A percentile compares a stretch with the other conserved stretches of the same genome.
phyloP scores from a whole-genome alignment of 2,888 invertebrate species.

The Philaethria dido region DNA sequence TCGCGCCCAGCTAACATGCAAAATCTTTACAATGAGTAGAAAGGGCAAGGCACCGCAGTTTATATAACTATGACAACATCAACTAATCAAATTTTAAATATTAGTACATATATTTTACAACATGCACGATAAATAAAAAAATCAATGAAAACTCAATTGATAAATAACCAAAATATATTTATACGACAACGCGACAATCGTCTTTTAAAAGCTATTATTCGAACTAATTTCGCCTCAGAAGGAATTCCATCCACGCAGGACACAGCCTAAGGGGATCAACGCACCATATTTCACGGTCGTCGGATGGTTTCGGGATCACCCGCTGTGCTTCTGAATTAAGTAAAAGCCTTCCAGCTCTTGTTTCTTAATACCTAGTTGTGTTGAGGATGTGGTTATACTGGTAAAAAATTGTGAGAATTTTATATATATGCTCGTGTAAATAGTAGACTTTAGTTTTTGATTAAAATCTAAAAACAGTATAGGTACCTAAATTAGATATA shows the following conservation, averaged over 20 bases:
- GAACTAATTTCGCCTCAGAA: constrained; percentile 43
- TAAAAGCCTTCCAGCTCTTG: constrained; percentile 88
- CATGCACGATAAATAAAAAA: background rate
- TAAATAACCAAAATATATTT: constrained; percentile 12
- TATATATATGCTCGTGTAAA: background rate
- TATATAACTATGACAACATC: too few species aligned
- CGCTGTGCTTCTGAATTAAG: constrained; percentile 89
- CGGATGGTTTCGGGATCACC: constrained; percentile 84
- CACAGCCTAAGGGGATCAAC: constrained; percentile 71
- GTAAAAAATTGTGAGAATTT: constrained; percentile 10
- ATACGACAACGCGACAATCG: constrained; percentile 22
- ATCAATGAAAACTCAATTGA: background rate
- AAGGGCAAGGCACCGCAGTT: too few species aligned
- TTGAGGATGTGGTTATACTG: constrained; percentile 57
- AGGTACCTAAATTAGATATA: too few species aligned
- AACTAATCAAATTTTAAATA: too few species aligned
- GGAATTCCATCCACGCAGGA: constrained; percentile 75
- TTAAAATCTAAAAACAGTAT: background rate
- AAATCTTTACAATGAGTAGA: too few species aligned
- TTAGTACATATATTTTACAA: background rate
- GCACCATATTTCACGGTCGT: constrained; percentile 80
- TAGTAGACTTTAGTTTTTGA: background rate
- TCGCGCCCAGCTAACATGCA: too few species aligned
- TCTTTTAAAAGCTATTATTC: constrained; percentile 28
- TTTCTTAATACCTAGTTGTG: constrained; percentile 83